Percentiles rank a stretch among this genome's conserved stretches.
Evolutionary conservation across 2,888 invertebrate species (phyloP).

Genomic region (Aphrophora alni): DNA sequence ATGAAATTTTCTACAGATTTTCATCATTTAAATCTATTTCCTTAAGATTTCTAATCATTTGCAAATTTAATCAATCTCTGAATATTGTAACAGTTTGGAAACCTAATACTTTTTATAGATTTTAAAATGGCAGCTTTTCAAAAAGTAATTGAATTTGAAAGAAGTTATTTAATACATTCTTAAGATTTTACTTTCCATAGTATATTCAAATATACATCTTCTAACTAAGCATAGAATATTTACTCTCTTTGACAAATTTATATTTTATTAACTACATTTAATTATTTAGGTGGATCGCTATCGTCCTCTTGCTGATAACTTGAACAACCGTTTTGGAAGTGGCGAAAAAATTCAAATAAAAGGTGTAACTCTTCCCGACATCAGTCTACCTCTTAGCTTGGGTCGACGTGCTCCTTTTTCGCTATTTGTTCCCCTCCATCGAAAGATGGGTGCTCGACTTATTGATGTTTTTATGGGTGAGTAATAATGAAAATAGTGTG

Average conservation of each 20-base stretch:
- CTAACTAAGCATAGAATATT: neutral
- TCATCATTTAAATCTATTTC: no score
- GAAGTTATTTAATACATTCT: no score
- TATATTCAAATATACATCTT: neutral
- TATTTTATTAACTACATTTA: no score
- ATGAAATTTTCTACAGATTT: no score
- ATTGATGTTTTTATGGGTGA: constrained; percentile 73
- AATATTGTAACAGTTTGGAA: no score
- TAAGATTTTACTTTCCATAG: no score
- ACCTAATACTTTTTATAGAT: no score
- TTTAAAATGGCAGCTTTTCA: no score
- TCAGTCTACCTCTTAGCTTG: constrained; percentile 66
- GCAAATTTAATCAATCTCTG: no score
- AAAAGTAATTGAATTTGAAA: no score
- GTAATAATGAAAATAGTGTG: constrained; percentile 42
- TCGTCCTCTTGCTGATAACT: constrained; percentile 63
- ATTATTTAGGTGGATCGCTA: constrained; percentile 63
- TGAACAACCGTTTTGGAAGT: constrained; percentile 65
- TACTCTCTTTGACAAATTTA: neutral
- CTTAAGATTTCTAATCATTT: no score
- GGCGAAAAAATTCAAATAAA: constrained; percentile 62
- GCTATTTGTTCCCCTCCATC: constrained; percentile 74
- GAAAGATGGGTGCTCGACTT: constrained; percentile 71
- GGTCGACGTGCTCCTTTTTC: constrained; percentile 73
- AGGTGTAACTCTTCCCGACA: constrained; percentile 68